phyloP scores from a whole-genome alignment of 2,888 invertebrate genomes.

The Heliconius sara region DNA sequence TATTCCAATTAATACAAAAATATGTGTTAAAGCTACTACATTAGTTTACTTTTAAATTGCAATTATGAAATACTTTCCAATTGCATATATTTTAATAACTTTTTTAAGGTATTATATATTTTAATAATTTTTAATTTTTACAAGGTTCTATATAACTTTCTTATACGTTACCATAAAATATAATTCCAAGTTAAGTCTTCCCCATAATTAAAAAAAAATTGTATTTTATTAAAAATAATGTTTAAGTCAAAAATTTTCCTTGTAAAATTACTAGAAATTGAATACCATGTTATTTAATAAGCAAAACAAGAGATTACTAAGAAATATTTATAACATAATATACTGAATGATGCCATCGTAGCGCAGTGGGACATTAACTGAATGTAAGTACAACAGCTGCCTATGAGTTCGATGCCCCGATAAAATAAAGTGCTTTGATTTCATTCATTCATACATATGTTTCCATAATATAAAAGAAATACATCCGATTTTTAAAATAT shows the following conservation, averaged over 20 bases:
- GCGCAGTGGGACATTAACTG: neutral
- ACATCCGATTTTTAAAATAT: too few relatives aligned
- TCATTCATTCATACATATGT: too few relatives aligned
- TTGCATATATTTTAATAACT: too few relatives aligned
- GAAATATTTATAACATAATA: neutral
- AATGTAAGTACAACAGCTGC: neutral
- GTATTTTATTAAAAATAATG: neutral
- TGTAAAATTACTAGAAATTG: neutral
- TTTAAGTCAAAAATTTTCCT: neutral
- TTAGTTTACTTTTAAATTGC: too few relatives aligned
- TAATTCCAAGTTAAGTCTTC: neutral
- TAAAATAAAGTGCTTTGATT: too few relatives aligned
- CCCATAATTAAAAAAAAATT: neutral
- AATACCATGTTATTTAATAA: neutral
- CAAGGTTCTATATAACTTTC: neutral
- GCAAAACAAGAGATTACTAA: constrained; percentile 22
- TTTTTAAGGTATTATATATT: too few relatives aligned
- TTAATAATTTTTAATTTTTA: too few relatives aligned
- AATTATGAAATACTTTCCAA: too few relatives aligned
- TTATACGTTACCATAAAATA: neutral
- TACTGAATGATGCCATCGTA: neutral
- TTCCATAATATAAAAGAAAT: too few relatives aligned
- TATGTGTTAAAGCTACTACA: too few relatives aligned
- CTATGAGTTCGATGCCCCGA: neutral
- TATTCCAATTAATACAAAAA: too few relatives aligned